Percentiles rank a stretch among this genome's conserved stretches.
These are phyloP conservation scores for Nematostella vectensis DNA, from an alignment of 92 coral and sea anemone species.

Conservation along the genomic window DNA sequence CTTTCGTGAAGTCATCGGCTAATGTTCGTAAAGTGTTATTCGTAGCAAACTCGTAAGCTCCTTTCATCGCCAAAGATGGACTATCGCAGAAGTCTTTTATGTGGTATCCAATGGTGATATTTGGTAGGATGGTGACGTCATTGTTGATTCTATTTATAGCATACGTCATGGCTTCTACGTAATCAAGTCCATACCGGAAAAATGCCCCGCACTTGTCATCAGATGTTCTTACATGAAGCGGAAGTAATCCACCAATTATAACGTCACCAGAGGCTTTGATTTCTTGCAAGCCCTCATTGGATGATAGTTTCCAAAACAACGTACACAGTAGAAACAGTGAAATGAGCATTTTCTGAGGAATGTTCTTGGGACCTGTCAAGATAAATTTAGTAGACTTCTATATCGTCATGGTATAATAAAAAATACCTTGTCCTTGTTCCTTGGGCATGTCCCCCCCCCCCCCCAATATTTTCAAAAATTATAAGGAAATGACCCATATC, in stretches of 20 bases:
- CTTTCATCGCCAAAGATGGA: slow-evolving; percentile 31
- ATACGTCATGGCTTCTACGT: slow-evolving; percentile 48
- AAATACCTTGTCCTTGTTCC: too few species aligned
- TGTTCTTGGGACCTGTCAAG: too few species aligned
- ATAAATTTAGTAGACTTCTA: too few species aligned
- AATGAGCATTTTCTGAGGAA: too few species aligned
- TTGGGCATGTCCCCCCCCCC: too few species aligned
- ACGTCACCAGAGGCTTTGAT: slow-evolving; percentile 19
- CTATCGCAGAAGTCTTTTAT: slow-evolving; percentile 57
- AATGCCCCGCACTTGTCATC: slow-evolving; percentile 29
- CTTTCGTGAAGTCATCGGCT: slow-evolving; percentile 4
- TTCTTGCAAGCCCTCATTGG: not conserved
- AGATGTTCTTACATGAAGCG: slow-evolving; percentile 21
- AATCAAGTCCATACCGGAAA: slow-evolving; percentile 36
- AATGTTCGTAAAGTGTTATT: not conserved
- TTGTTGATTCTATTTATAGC: slow-evolving; percentile 41
- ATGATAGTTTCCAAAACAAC: not conserved
- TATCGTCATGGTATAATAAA: too few species aligned
- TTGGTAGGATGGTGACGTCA: slow-evolving; percentile 29
- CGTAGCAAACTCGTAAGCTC: slow-evolving; percentile 22
- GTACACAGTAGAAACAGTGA: not conserved
- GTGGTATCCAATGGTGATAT: slow-evolving; percentile 32
- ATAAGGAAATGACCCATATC: too few species aligned
- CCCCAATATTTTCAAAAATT: too few species aligned
- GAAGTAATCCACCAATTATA: slow-evolving; percentile 38